phyloP scores from a whole-genome alignment of 2,888 invertebrate species.

The Catonia carolina region DNA sequence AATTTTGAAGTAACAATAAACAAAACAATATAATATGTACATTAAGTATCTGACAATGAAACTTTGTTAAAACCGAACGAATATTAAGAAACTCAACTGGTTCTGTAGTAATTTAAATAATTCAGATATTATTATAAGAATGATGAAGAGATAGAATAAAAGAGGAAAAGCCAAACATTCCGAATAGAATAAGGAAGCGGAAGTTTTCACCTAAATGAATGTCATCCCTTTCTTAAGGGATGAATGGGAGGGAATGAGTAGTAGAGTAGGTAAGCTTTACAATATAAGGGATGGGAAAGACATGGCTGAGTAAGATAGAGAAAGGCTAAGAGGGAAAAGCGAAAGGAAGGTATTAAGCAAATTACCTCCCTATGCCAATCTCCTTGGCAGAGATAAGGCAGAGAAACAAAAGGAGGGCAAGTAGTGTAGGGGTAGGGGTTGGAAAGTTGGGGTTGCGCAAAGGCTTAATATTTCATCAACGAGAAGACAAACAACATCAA shows the following conservation, averaged over 20 bases:
- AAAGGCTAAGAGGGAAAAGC: not conserved
- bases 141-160: too few relatives aligned
- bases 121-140: too few relatives aligned
- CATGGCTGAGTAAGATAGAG: not conserved
- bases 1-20: too few relatives aligned
- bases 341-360: slow-evolving; percentile 15
- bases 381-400: slow-evolving; percentile 3
- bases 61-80: too few relatives aligned
- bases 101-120: too few relatives aligned
- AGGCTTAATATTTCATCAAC: slow-evolving; percentile 11
- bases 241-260: not conserved
- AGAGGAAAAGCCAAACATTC: too few relatives aligned
- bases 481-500: slow-evolving; percentile 5
- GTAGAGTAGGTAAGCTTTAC: not conserved
- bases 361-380: slow-evolving; percentile 4
- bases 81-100: too few relatives aligned
- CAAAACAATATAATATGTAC: too few relatives aligned
- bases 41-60: too few relatives aligned
- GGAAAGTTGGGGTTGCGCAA: slow-evolving; percentile 2
- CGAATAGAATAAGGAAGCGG: slow-evolving; percentile 9
- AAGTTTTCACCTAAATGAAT: slow-evolving; percentile 14
- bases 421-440: not conserved
- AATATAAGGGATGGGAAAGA: not conserved
- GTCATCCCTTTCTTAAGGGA: slow-evolving; percentile 11
- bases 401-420: slow-evolving; percentile 4